These are phyloP conservation scores for Thereva nobilitata DNA, from an alignment of 2,888 invertebrate genomes.

Conservation along the genomic window DNA sequence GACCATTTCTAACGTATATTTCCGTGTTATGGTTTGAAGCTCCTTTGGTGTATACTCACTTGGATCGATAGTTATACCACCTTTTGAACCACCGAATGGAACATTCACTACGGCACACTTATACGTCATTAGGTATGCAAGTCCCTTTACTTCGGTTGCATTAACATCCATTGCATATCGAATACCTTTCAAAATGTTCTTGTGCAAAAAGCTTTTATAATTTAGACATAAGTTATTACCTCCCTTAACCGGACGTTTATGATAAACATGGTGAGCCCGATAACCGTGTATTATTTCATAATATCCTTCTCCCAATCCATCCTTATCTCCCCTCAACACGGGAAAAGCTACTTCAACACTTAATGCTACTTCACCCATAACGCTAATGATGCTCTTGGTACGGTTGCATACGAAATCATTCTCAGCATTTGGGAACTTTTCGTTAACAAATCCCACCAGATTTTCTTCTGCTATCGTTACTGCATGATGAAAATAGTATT, in stretches of 20 bases:
- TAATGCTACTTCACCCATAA: constrained; percentile 49
- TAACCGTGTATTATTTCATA: constrained; percentile 54
- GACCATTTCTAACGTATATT: constrained; percentile 92
- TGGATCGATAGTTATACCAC: constrained; percentile 95
- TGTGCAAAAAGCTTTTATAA: too few species aligned
- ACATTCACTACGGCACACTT: constrained; percentile 99
- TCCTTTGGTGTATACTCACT: constrained; percentile 89
- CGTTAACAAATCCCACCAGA: constrained; percentile 48
- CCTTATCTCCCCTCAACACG: constrained; percentile 46
- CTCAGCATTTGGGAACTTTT: constrained; percentile 47
- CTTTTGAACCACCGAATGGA: constrained; percentile 96
- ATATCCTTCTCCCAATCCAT: constrained; percentile 46
- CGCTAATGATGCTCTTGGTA: constrained; percentile 49
- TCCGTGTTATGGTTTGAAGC: constrained; percentile 93
- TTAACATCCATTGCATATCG: constrained; percentile 91
- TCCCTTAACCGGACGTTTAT: constrained; percentile 54
- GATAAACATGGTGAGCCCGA: constrained; percentile 52
- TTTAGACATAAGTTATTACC: constrained; percentile 44
- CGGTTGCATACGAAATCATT: constrained; percentile 46
- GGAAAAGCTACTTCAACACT: constrained; percentile 53
- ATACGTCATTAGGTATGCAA: constrained; percentile 97
- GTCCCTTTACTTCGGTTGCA: constrained; percentile 92
- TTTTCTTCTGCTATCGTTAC: constrained; percentile 50
- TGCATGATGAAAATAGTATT: constrained; percentile 53
- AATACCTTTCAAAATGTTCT: constrained; percentile 69